Base-by-base conservation (phyloP, 2,888 invertebrate species). In the Schizaphis graminum region DNA sequence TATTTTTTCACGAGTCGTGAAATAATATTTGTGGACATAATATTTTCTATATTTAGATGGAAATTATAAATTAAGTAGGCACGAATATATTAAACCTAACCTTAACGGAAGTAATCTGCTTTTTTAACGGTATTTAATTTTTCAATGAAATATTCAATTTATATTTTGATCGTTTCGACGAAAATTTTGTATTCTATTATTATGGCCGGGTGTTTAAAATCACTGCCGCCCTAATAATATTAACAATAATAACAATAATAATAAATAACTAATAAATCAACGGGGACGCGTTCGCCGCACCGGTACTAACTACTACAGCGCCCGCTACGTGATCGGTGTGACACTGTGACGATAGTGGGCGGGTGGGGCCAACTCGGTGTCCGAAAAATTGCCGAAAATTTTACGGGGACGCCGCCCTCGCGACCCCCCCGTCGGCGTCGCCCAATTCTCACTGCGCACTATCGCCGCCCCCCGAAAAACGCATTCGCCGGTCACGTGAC, bases 401-500 rank as follows among this genome's bases (percentile, higher is more conserved):
- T 16, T 21, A 21, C 35, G 35, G 77, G 77, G 77, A 77, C 85
- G 44, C 85, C 85, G 44, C 85, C 85, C 85, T 44, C 89, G 77
- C 21, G 77, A 77, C 77, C 77, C 77, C 61, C 77, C 35, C 86
- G 56, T 21, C 85, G 47, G 41, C 77, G 35, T 28, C 91, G 91
- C 56, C 49, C 35, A 77, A 77, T 77, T 77, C 77, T 77, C 77
- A 77, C 77, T 77, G 77, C 77, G 77, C 77, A 77, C 77, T 35
- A 77, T 87, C 67, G 77, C n/a, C 57, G 41, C 41, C 53, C 77
- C 77, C 77, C 77, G 77, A 35, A 47, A 35, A 24, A 35, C 57
- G 21, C 41, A n/a, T 28, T 35, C 77, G 77, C 49, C 7, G 28
- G 28, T 89, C 89, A 89, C 88, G 93, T 89, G 93, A 93, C 89